Evolutionary conservation across 2,888 invertebrate species (phyloP).

Genomic region (Cephus sareptanus): DNA sequence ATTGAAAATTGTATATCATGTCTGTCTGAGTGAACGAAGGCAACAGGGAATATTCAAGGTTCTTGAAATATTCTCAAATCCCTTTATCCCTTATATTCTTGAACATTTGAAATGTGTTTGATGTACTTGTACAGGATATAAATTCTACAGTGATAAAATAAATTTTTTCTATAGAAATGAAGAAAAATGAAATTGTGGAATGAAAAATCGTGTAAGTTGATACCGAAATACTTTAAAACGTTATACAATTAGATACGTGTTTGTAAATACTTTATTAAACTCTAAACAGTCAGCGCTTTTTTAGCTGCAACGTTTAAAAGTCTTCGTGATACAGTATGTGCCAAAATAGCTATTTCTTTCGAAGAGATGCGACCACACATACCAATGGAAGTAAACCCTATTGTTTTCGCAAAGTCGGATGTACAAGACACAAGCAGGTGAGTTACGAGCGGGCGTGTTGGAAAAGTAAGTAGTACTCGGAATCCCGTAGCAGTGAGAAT

Average conservation of each 20-base stretch:
- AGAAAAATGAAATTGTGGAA: background rate
- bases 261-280: background rate
- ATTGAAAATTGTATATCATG: too few species aligned
- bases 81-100: too few species aligned
- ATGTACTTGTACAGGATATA: too few species aligned
- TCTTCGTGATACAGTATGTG: background rate
- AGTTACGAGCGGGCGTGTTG: background rate
- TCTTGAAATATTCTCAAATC: too few species aligned
- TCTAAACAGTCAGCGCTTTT: background rate
- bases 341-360: background rate
- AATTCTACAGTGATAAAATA: too few species aligned
- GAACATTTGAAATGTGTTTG: too few species aligned
- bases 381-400: background rate
- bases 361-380: background rate
- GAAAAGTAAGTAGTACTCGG: background rate
- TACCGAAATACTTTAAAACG: background rate
- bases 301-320: background rate
- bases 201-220: background rate
- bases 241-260: background rate
- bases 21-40: too few species aligned
- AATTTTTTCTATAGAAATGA: background rate
- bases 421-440: background rate
- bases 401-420: background rate
- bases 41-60: too few species aligned
- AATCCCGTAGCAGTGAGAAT: background rate